Percentiles rank a stretch among this genome's conserved stretches.
Conservation (phyloP, 1,140 invertebrate genomes). For the Drepana arcuata region DNA sequence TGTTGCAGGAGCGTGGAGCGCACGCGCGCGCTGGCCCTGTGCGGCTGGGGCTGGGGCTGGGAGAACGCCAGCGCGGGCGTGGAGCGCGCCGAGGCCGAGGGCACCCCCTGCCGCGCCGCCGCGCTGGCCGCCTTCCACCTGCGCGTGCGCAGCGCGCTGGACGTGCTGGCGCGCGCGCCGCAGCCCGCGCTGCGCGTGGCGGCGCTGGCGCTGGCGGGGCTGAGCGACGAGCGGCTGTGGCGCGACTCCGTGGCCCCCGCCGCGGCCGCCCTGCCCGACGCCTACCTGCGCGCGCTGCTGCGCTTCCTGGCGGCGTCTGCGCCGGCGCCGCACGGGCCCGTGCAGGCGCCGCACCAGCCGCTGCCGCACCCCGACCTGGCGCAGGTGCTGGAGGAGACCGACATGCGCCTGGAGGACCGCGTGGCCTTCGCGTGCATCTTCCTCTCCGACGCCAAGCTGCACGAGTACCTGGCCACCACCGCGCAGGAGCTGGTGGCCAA, state of each 20-base stretch:
- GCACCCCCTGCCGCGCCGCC: slow-evolving; percentile 87
- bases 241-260: slow-evolving; percentile 86
- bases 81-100: slow-evolving; percentile 75
- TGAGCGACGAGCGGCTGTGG: slow-evolving; percentile 86
- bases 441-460: slow-evolving; percentile 85
- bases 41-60: slow-evolving; percentile 88
- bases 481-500: slow-evolving; percentile 79
- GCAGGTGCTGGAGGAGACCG: slow-evolving; percentile 75
- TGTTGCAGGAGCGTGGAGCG: slow-evolving; percentile 82
- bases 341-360: slow-evolving; percentile 15
- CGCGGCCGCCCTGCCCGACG: slow-evolving; percentile 85
- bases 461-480: slow-evolving; percentile 83
- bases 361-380: slow-evolving; percentile 27
- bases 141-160: slow-evolving; percentile 86
- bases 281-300: slow-evolving; percentile 94
- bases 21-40: slow-evolving; percentile 85
- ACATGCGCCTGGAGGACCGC: slow-evolving; percentile 88
- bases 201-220: slow-evolving; percentile 92
- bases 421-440: slow-evolving; percentile 95
- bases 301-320: slow-evolving; percentile 84
- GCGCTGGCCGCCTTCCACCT: slow-evolving; percentile 93
- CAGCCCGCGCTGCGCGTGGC: slow-evolving; percentile 77
- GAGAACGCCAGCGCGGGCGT: slow-evolving; percentile 72
- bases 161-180: slow-evolving; percentile 80
- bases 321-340: slow-evolving; percentile 12